Percentiles rank a stretch among this genome's conserved stretches.
Conservation (phyloP, 2,797 vertebrate species). For the Poeciliopsis turneri region DNA sequence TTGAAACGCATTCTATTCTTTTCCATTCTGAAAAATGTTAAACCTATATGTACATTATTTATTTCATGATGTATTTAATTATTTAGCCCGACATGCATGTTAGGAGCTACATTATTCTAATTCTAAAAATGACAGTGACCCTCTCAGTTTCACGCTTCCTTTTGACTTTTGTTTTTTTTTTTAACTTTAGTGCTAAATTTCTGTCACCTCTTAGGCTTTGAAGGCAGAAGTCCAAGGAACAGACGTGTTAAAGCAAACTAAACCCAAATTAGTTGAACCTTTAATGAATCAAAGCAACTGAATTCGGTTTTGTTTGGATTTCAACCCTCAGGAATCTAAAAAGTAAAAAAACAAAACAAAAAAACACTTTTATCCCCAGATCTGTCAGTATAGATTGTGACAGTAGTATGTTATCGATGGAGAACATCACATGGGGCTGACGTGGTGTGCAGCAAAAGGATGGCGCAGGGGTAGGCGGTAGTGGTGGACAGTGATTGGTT, state of each 20-base stretch:
- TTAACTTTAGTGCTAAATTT: neutral
- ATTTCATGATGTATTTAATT: neutral
- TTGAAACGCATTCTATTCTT: too few relatives aligned
- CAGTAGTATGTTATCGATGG: constrained; percentile 87
- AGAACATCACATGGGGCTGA: constrained; percentile 86
- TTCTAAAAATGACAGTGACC: neutral
- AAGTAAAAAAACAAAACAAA: neutral
- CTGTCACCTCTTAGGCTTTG: constrained; percentile 12
- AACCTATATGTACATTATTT: neutral
- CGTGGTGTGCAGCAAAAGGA: constrained; percentile 81
- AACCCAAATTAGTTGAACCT: constrained; percentile 9
- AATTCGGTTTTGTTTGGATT: constrained; percentile 23
- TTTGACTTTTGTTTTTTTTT: neutral
- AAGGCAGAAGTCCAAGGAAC: constrained; percentile 15
- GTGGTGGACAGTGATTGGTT: constrained; percentile 84
- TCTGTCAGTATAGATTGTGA: constrained; percentile 67
- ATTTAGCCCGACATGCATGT: neutral
- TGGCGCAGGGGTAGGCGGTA: constrained; percentile 79
- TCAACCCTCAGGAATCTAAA: neutral
- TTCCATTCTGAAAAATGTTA: too few relatives aligned
- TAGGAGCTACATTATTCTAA: neutral
- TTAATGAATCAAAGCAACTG: constrained; percentile 18
- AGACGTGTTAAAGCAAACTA: neutral
- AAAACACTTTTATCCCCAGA: constrained; percentile 63
- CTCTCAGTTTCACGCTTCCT: neutral